Conservation (phyloP, 2,888 invertebrate genomes). For the Zaprionus obscuricornis region DNA sequence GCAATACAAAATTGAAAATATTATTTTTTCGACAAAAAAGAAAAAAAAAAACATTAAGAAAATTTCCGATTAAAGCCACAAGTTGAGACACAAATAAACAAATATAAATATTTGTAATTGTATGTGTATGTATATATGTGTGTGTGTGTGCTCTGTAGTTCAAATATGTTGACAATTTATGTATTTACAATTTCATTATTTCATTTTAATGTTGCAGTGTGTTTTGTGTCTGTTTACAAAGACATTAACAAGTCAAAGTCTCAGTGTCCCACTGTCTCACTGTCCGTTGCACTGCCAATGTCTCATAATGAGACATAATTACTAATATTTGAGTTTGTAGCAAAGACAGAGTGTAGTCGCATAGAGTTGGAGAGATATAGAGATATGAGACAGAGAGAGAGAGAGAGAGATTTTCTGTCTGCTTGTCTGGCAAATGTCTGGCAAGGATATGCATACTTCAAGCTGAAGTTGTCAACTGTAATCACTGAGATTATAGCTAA, state of each 20-base stretch:
- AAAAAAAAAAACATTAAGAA: slow-evolving; percentile 17
- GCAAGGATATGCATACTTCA: slow-evolving; percentile 49
- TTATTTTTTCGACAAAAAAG: slow-evolving; percentile 17
- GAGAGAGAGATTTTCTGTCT: slow-evolving; percentile 5
- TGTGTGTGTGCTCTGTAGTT: slow-evolving; percentile 56
- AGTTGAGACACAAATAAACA: slow-evolving; percentile 57
- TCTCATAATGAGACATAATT: slow-evolving; percentile 68
- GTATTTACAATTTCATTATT: slow-evolving; percentile 72
- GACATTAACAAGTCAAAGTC: slow-evolving; percentile 58
- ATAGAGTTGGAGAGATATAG: not conserved
- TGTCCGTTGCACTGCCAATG: slow-evolving; percentile 18
- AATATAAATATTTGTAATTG: no score
- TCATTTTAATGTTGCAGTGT: slow-evolving; percentile 14
- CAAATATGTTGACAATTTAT: slow-evolving; percentile 70
- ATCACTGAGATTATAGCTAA: slow-evolving; percentile 57
- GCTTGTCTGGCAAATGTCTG: slow-evolving; percentile 19
- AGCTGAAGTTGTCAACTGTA: not conserved
- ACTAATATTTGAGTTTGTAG: slow-evolving; percentile 47
- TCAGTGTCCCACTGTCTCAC: no score
- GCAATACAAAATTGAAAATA: slow-evolving; percentile 18
- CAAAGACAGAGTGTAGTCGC: no score
- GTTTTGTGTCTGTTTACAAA: slow-evolving; percentile 47
- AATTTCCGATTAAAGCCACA: slow-evolving; percentile 39
- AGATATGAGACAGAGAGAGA: not conserved
- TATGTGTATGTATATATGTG: no score